Conservation (phyloP, 2,113 vertebrate species). For the Tapirus terrestris region DNA sequence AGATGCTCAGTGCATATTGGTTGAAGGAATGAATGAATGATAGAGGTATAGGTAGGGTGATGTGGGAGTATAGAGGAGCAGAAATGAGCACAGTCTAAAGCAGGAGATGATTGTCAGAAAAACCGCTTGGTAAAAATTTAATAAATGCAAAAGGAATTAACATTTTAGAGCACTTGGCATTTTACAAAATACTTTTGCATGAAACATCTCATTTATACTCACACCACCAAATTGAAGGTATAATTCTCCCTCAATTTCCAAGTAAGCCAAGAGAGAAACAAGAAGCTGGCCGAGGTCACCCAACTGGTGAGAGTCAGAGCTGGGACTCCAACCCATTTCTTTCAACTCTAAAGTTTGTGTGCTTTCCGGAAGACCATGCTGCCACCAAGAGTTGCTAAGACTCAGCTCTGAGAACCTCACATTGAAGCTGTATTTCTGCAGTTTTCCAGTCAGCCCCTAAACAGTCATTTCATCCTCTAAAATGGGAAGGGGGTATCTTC, state of each 20-base stretch:
- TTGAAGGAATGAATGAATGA: background rate
- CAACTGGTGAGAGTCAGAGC: background rate
- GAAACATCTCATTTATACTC: background rate
- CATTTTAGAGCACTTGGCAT: background rate
- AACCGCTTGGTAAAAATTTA: background rate
- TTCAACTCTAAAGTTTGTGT: background rate
- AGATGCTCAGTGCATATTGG: background rate
- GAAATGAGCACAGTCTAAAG: background rate
- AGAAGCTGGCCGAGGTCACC: background rate
- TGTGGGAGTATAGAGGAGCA: fast-evolving
- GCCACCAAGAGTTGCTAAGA: background rate
- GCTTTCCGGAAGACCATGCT: background rate
- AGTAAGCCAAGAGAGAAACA: background rate
- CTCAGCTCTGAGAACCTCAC: background rate
- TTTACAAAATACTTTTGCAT: background rate
- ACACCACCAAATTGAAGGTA: background rate
- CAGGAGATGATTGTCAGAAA: background rate
- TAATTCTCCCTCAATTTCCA: background rate
- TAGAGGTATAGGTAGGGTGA: no score
- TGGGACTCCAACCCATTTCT: background rate
- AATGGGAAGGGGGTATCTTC: background rate
- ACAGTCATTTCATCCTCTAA: background rate
- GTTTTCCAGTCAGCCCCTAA: no score
- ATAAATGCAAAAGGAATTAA: background rate
- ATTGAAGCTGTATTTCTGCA: fast-evolving